Evolutionary conservation across 2,113 vertebrate species (phyloP).

Genomic region (Sclerurus mexicanus): DNA sequence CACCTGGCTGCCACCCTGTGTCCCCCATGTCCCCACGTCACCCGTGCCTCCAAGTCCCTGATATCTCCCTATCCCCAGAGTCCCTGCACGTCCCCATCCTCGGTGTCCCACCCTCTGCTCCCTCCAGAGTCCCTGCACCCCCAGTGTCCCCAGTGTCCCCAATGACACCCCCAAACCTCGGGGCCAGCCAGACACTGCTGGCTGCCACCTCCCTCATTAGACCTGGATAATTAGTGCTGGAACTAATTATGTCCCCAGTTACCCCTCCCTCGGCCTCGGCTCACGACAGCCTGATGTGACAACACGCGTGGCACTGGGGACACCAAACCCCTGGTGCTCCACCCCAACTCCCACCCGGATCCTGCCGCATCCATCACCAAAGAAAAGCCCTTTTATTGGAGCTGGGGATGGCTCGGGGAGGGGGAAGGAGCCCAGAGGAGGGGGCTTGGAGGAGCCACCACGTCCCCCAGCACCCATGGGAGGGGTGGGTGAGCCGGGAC

Average conservation of each 20-base stretch:
- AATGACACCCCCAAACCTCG: no score
- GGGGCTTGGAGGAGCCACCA: neutral
- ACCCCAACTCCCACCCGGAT: neutral
- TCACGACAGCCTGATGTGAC: neutral
- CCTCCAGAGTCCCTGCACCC: neutral
- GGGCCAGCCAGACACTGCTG: neutral
- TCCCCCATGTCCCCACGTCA: neutral
- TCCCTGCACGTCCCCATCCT: neutral
- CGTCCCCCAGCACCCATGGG: neutral
- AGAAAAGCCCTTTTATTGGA: slow-evolving; percentile 51
- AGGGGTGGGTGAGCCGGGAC: neutral
- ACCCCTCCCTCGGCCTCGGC: neutral
- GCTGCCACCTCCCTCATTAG: neutral
- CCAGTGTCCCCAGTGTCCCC: neutral
- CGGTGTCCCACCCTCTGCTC: neutral
- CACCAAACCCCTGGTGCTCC: neutral
- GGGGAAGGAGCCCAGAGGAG: rapidly evolving
- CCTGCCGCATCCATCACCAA: neutral
- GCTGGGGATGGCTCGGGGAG: neutral
- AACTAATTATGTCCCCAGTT: neutral
- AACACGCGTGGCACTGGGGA: neutral
- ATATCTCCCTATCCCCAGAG: no score
- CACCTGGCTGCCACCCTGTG: neutral
- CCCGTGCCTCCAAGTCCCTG: neutral
- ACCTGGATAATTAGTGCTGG: neutral